Base-by-base conservation (phyloP, 1,140 invertebrate genomes). In the Hycleus phaleratus region DNA sequence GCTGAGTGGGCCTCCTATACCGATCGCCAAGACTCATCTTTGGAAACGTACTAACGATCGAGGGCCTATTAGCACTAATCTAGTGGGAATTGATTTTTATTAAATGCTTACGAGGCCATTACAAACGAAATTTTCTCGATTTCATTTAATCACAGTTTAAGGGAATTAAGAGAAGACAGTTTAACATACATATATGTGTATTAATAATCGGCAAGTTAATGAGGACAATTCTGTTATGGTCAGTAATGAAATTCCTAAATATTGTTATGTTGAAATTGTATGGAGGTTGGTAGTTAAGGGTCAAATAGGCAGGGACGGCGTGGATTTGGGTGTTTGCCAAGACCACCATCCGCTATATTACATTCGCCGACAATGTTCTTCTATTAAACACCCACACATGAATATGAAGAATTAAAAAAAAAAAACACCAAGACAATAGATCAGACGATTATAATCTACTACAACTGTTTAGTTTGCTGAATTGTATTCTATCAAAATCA, bases 41-140 rank as follows among this genome's bases (percentile, higher is more conserved):
- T 32, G 47, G 42, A 54, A 26, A 40, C 42, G 32, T 43, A 40
- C 40, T 54, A 45, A 25, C 43, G 32, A 45, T 43, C 44, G 18
- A 54, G 43, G 12, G 52, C 52, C 52, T 54, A 54, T 54, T 54
- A 54, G 52, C 52, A 54, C 26, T 26, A 38, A 25, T 54, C 44
- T 42, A 45, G n/a, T 9, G 43, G 52, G 52, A 54, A 45, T 54
- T 54, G 52, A 24, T 54, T 54, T 54, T 54, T 54, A 26, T 26
- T 46, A 46, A 54, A 43, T 18, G 52, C 52, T 38, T 45, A 12
- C 54, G 65, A 58, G 65, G 63, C 65, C 65, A 60, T 67, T 61
- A 32, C 32, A 32, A 32, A 4, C 32, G 32, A 7, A 4, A 32
- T 32, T 7, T 32, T 32, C 4, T 32, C 32, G 7, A 32, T 4